Base-by-base conservation (phyloP, 1,140 invertebrate genomes). In the Drosophila tropicalis region DNA sequence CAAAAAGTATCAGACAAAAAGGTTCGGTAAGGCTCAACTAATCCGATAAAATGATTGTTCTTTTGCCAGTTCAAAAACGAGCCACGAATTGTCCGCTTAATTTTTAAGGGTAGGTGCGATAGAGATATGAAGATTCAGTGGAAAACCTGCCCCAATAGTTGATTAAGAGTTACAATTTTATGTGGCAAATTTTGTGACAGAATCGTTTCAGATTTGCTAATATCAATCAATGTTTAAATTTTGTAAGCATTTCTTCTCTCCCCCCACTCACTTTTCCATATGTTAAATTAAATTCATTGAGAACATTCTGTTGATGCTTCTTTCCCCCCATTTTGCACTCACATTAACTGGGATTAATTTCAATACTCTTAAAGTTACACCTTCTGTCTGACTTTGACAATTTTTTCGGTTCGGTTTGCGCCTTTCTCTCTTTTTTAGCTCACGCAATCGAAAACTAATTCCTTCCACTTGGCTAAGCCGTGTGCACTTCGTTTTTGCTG, bases 1-100 rank as follows among this genome's bases (percentile, higher is more conserved):
- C 79, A 80, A 83, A 87, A 70, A 61, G 57, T 62, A 51, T 40
- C 44, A 51, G 39, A 61, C 22, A 62, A 60, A 57, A 64, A 47
- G 29, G 47, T 51, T 68, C n/a, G 25, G 34, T 36, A 72, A 63
- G 19, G 6, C 69, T 72, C 63, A 76, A 63, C 81, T 90, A 90
- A 90, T 90, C 87, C 78, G 81, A 87, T 90, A 78, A 90, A 85
- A 79, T 85, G 89, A 87, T 90, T 90, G 89, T 62, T 76, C 89
- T 71, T 79, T 82, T 82, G 58, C 47, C 66, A 68, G 62, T 61
- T 78, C 72, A 72, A 73, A 58, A 81, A 6, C 47, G 55, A 22
- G 62, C 32, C 12, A 13, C 40, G 10, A 41, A 13, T 13, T 41
- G 2, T n/a, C 3, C n/a, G 4, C 40, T 41, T 12, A 10, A 39